Evolutionary conservation across 2,797 vertebrate species (phyloP).

Genomic region (Melanotaenia parkinsoni): DNA sequence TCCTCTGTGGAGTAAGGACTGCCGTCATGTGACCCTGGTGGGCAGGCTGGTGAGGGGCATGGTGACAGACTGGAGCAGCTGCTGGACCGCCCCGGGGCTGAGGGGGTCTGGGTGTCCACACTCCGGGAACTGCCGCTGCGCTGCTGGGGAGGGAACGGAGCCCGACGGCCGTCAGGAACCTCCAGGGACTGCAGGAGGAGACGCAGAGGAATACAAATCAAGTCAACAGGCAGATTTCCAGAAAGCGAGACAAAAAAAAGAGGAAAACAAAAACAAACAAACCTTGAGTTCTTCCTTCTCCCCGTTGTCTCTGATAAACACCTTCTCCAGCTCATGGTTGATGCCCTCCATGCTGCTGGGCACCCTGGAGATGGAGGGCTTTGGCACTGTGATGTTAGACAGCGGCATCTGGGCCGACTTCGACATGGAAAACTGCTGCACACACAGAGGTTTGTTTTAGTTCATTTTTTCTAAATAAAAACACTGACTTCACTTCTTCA

Average conservation of each 20-base stretch:
- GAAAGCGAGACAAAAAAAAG: no score
- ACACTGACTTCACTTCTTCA: no score
- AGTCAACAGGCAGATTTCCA: not conserved
- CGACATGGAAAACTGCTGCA: slow-evolving; percentile 86
- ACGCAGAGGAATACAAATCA: not conserved
- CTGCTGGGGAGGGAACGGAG: slow-evolving; percentile 93
- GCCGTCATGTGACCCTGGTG: slow-evolving; percentile 92
- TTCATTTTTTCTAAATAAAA: not conserved
- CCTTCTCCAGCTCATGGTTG: slow-evolving; percentile 98
- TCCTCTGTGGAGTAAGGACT: slow-evolving; percentile 97
- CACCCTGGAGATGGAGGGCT: slow-evolving; percentile 92
- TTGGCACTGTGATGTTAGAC: slow-evolving; percentile 94
- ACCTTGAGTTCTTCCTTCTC: slow-evolving; percentile 97
- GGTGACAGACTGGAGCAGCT: slow-evolving; percentile 96
- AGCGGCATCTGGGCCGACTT: slow-evolving; percentile 93
- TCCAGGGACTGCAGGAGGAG: slow-evolving; percentile 87
- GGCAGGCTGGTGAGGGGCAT: slow-evolving; percentile 92
- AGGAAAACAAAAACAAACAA: not conserved
- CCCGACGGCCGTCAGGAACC: slow-evolving; percentile 93
- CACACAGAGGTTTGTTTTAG: not conserved
- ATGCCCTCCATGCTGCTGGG: slow-evolving; percentile 98
- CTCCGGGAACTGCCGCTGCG: slow-evolving; percentile 91
- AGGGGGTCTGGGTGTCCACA: slow-evolving; percentile 93
- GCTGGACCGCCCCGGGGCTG: slow-evolving; percentile 91
- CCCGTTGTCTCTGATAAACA: slow-evolving; percentile 93